These are phyloP conservation scores for Eurystomus glaucurus DNA, from an alignment of 2,797 vertebrate species.

Conservation along the genomic window DNA sequence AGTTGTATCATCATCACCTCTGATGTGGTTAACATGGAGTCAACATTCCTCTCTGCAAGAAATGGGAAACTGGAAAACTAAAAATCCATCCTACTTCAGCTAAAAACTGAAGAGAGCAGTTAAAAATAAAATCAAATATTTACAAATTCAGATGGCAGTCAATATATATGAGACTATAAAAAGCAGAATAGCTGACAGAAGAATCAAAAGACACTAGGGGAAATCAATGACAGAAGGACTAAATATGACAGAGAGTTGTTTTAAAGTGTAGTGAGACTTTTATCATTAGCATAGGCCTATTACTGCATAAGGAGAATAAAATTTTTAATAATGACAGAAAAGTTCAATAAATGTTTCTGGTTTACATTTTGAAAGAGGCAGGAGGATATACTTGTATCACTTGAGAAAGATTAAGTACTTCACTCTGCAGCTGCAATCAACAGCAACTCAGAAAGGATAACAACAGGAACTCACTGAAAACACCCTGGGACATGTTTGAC, in stretches of 20 bases:
- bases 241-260: background rate
- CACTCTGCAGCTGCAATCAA: conserved; percentile 42
- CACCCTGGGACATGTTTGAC: background rate
- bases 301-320: background rate
- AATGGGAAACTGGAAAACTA: background rate
- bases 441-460: conserved; percentile 17
- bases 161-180: background rate
- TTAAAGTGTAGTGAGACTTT: background rate
- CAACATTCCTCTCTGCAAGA: background rate
- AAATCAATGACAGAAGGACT: background rate
- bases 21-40: background rate
- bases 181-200: background rate
- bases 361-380: conserved; percentile 5
- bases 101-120: background rate
- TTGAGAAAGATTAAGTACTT: conserved; percentile 58
- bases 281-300: background rate
- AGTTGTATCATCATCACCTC: background rate
- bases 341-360: conserved; percentile 31
- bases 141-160: background rate
- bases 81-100: background rate
- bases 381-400: conserved; percentile 25
- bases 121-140: background rate
- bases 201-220: background rate
- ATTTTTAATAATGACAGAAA: conserved; percentile 2
- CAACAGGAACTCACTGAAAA: conserved; percentile 31